These are phyloP conservation scores for Lumbricus terrestris DNA, from an alignment of 2,888 invertebrate species.

Conservation along the genomic window DNA sequence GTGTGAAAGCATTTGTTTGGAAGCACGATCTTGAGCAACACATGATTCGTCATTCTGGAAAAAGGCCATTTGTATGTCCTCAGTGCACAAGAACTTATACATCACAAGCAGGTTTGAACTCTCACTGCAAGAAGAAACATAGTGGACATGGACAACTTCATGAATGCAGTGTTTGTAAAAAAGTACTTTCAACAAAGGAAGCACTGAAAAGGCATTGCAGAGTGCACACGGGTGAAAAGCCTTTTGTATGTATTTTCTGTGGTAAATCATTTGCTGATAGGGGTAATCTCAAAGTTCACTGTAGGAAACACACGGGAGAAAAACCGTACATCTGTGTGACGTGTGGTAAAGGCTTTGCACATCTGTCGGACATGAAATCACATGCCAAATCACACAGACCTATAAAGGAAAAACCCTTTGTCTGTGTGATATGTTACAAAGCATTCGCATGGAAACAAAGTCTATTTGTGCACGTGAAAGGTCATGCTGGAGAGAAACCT, in stretches of 20 bases:
- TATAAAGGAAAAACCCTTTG: neutral
- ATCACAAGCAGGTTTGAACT: too few species aligned
- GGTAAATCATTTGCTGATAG: neutral
- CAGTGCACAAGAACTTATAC: too few species aligned
- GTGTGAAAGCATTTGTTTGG: too few species aligned
- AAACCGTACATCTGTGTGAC: neutral
- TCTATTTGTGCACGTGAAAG: neutral
- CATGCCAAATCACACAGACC: neutral
- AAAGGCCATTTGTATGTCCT: too few species aligned
- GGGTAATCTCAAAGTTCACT: neutral
- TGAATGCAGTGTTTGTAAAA: neutral
- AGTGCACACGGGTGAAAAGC: neutral
- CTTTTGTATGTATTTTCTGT: neutral
- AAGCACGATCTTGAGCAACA: too few species aligned
- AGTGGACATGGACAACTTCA: too few species aligned
- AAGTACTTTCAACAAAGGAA: neutral
- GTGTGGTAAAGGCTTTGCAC: neutral
- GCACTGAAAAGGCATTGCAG: neutral
- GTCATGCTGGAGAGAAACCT: neutral
- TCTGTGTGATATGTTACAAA: slow-evolving; percentile 3
- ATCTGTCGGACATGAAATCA: neutral
- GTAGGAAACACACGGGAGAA: neutral
- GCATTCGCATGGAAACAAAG: neutral
- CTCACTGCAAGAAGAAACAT: too few species aligned
- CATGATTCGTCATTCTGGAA: too few species aligned